Conservation (phyloP, 2,797 vertebrate species). For the Moxostoma hubbsi region DNA sequence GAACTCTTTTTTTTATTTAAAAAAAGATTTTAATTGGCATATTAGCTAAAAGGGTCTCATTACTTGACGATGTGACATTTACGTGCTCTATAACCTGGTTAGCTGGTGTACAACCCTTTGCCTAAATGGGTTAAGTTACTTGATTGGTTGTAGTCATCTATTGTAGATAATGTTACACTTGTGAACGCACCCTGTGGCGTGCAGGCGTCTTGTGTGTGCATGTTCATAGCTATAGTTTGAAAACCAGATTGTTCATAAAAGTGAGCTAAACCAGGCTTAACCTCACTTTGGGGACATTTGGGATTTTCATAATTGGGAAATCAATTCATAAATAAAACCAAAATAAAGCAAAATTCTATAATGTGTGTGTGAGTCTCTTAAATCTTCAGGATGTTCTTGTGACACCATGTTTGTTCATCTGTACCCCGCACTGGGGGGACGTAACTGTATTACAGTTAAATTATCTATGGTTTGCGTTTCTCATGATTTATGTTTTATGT, state of each 20-base stretch:
- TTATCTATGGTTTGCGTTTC: conserved; percentile 45
- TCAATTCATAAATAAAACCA: neutral
- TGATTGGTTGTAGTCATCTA: too few relatives aligned
- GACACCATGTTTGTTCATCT: conserved; percentile 37
- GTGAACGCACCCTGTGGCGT: neutral
- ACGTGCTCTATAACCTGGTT: too few relatives aligned
- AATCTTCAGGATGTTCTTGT: conserved; percentile 41
- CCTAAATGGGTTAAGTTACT: too few relatives aligned
- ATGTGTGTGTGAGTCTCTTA: conserved; percentile 10
- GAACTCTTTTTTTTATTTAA: neutral
- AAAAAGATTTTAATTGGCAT: neutral
- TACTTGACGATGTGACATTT: neutral
- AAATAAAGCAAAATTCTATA: too few relatives aligned
- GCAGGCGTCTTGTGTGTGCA: neutral
- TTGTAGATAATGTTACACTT: neutral
- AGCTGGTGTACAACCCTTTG: neutral
- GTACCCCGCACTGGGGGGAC: neutral
- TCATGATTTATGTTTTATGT: conserved; percentile 34
- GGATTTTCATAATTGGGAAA: neutral
- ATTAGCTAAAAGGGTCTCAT: neutral
- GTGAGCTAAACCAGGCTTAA: neutral
- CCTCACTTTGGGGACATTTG: neutral
- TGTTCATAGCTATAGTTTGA: neutral
- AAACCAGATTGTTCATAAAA: neutral
- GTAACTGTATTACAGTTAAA: conserved; percentile 27